These are phyloP conservation scores for Melanotaenia pygmaea DNA, from an alignment of 2,797 vertebrate genomes.

Conservation along the genomic window DNA sequence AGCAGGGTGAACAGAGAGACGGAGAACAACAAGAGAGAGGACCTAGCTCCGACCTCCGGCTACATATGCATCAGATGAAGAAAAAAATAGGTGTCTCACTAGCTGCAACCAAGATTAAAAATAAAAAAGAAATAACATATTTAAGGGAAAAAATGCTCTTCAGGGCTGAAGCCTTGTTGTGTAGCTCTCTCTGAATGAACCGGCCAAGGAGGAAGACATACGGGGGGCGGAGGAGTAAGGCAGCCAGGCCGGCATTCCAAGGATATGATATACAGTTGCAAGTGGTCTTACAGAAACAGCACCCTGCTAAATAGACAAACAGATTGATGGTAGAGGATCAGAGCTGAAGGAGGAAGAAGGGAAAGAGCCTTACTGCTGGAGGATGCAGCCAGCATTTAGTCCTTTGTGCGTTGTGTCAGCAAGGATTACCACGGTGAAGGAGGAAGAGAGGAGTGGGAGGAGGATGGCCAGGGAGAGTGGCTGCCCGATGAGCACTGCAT, in stretches of 20 bases:
- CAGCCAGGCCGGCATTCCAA: conserved; percentile 55
- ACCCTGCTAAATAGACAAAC: conserved; percentile 36
- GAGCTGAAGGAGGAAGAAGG: conserved; percentile 42
- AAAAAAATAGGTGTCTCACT: conserved; percentile 30
- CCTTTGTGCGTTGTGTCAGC: conserved; percentile 79
- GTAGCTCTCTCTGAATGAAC: conserved; percentile 67
- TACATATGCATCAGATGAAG: conserved; percentile 42
- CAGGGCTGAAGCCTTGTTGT: conserved; percentile 41
- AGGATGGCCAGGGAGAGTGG: conserved; percentile 56
- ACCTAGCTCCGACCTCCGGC: conserved; percentile 46
- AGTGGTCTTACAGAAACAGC: conserved; percentile 49
- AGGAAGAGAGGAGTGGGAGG: conserved; percentile 54
- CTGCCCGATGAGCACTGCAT: conserved; percentile 50
- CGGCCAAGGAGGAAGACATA: conserved; percentile 36
- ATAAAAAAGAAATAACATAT: conserved; percentile 8
- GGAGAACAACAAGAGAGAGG: conserved; percentile 37
- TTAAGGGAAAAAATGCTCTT: conserved; percentile 36
- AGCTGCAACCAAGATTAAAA: conserved; percentile 33
- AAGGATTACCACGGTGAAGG: conserved; percentile 76
- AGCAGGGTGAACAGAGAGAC: conserved; percentile 27
- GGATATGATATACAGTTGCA: conserved; percentile 49
- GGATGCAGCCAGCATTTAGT: conserved; percentile 71
- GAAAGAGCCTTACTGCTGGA: conserved; percentile 50
- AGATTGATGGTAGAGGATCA: conserved; percentile 41
- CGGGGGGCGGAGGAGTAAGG: conserved; percentile 45